Evolutionary conservation across 2,797 vertebrate species (phyloP).

Genomic region (Tapirus indicus): DNA sequence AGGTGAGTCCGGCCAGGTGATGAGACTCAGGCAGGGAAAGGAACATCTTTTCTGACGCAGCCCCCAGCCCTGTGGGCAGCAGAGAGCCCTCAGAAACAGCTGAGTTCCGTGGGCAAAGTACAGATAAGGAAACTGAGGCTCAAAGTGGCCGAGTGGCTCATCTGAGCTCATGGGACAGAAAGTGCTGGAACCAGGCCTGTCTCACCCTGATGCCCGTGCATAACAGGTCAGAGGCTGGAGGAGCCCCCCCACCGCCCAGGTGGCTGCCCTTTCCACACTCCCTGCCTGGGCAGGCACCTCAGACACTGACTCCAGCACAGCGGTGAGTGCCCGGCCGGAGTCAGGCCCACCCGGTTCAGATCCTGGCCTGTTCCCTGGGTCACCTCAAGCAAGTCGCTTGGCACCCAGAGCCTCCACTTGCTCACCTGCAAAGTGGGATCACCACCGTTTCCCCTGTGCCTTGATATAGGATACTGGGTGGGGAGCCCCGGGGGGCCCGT

Average conservation of each 20-base stretch:
- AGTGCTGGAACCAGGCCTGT: neutral
- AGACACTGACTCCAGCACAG: neutral
- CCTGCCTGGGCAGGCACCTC: neutral
- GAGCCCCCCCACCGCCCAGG: fast-evolving
- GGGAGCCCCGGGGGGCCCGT: neutral
- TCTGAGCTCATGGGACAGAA: neutral
- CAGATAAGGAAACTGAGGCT: neutral
- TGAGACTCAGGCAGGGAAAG: neutral
- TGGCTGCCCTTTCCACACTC: neutral
- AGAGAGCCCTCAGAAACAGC: neutral
- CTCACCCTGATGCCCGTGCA: fast-evolving
- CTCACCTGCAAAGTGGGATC: neutral
- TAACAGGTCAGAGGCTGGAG: neutral
- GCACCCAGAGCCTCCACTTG: fast-evolving
- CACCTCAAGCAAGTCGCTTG: neutral
- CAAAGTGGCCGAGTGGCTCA: fast-evolving
- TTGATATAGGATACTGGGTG: fast-evolving
- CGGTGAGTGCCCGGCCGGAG: neutral
- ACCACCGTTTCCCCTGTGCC: fast-evolving
- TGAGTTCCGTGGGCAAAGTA: neutral
- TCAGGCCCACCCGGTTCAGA: fast-evolving
- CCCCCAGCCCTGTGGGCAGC: fast-evolving
- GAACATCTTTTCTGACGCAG: neutral
- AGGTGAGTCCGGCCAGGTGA: neutral
- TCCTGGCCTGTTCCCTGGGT: fast-evolving